Conservation (phyloP, 1,140 invertebrate species). For the Sweltsa coloradensis region DNA sequence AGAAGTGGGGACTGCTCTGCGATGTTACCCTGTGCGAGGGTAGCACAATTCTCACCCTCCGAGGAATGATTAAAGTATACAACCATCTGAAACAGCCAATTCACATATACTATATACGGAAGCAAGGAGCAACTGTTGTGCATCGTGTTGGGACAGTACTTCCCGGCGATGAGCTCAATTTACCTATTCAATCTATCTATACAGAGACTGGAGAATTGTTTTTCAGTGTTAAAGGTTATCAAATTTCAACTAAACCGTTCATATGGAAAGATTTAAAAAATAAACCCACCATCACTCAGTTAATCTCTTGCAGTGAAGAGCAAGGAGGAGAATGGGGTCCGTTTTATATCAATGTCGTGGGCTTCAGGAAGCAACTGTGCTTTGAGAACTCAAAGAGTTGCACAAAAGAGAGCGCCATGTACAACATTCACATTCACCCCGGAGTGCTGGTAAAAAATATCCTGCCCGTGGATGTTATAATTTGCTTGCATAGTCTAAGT, state of each 20-base stretch:
- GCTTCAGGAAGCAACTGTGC: constrained; percentile 74
- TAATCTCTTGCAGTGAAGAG: constrained; percentile 51
- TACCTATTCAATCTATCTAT: constrained; percentile 79
- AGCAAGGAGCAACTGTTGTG: constrained; percentile 54
- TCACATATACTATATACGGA: constrained; percentile 72
- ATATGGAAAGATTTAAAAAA: constrained; percentile 65
- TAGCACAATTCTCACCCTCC: constrained; percentile 54
- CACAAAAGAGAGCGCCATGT: constrained; percentile 68
- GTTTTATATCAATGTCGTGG: constrained; percentile 60
- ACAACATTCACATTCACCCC: constrained; percentile 75
- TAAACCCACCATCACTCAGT: constrained; percentile 45
- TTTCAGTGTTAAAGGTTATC: constrained; percentile 66
- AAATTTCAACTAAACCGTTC: constrained; percentile 58
- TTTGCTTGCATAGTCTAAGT: constrained; percentile 43
- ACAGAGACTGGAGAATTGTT: constrained; percentile 73
- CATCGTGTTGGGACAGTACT: constrained; percentile 55
- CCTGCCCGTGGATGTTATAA: constrained; percentile 66
- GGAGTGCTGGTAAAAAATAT: constrained; percentile 85
- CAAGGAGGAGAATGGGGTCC: constrained; percentile 40
- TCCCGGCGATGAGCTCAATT: constrained; percentile 51
- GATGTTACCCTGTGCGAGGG: constrained; percentile 58
- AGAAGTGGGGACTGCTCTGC: constrained; percentile 65
- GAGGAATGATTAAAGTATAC: constrained; percentile 64
- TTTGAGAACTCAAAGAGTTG: constrained; percentile 64
- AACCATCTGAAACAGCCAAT: constrained; percentile 74